Conservation (phyloP, 2,113 vertebrate genomes). For the Argyrosomus japonicus region DNA sequence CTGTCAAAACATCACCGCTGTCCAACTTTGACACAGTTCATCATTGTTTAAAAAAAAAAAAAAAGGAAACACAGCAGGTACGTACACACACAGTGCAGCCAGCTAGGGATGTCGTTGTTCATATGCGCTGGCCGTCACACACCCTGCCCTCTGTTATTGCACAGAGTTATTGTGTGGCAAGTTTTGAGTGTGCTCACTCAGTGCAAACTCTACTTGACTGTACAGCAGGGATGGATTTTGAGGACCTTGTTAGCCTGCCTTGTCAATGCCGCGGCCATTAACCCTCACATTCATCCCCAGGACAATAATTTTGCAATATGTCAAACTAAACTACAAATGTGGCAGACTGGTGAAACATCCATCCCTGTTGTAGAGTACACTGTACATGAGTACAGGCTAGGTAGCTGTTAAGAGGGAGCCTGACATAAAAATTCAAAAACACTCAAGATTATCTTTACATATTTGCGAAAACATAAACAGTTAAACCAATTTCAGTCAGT, state of each 20-base stretch:
- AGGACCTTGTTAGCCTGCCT: constrained; percentile 42
- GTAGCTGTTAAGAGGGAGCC: constrained; percentile 52
- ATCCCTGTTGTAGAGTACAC: constrained; percentile 53
- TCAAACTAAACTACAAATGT: constrained; percentile 38
- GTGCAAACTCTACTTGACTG: constrained; percentile 52
- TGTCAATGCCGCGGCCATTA: constrained; percentile 31
- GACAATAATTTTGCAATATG: constrained; percentile 25
- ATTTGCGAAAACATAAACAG: constrained; percentile 53
- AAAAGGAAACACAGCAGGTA: constrained; percentile 53
- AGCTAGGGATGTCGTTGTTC: constrained; percentile 50
- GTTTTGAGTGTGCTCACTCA: constrained; percentile 51
- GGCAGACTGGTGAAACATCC: constrained; percentile 37
- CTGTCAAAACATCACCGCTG: constrained; percentile 34
- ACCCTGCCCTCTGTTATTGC: constrained; percentile 62
- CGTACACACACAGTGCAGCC: constrained; percentile 49
- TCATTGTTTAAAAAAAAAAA: constrained; percentile 25
- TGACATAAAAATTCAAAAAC: constrained; percentile 63
- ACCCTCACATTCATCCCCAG: constrained; percentile 17
- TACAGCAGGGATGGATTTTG: constrained; percentile 62
- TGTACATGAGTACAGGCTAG: constrained; percentile 50
- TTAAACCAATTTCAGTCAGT: constrained; percentile 45
- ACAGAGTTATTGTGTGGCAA: constrained; percentile 60
- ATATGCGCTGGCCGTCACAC: constrained; percentile 44
- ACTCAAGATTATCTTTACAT: constrained; percentile 56
- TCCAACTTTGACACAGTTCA: constrained; percentile 55